Percentiles rank a stretch among this genome's conserved stretches.
Evolutionary conservation across 1,140 invertebrate species (phyloP).

Genomic region (Gryllus bimaculatus): DNA sequence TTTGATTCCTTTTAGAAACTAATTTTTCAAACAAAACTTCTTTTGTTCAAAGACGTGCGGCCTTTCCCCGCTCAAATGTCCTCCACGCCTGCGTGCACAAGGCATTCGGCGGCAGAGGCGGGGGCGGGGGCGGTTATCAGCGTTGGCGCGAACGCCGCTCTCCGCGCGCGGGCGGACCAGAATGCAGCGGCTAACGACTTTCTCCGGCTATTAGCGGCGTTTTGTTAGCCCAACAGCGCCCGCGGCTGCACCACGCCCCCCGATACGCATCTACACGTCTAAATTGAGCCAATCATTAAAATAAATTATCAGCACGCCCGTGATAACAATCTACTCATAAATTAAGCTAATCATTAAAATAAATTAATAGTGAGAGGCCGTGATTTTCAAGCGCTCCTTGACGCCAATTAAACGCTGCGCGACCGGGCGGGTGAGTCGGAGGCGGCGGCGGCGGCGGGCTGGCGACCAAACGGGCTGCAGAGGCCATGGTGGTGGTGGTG

Average conservation of each 20-base stretch:
- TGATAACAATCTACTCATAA: constrained; percentile 5
- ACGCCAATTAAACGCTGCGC: neutral
- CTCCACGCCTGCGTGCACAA: too few relatives aligned
- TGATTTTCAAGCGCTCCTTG: neutral
- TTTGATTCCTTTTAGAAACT: too few relatives aligned
- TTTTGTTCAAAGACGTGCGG: too few relatives aligned
- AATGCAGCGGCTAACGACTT: neutral
- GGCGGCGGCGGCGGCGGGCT: too few relatives aligned
- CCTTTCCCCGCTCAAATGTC: too few relatives aligned
- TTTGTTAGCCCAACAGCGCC: neutral
- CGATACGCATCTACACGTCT: constrained; percentile 3
- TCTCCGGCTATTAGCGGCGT: neutral
- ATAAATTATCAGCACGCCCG: constrained; percentile 3
- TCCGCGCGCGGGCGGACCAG: neutral
- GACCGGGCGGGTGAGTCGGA: neutral
- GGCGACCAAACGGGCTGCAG: neutral
- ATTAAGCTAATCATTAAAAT: constrained; percentile 6
- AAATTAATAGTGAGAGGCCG: constrained; percentile 1
- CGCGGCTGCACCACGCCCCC: neutral
- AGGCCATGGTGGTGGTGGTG: too few relatives aligned
- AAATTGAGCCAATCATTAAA: constrained; percentile 2
- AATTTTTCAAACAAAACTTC: too few relatives aligned
- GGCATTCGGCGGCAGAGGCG: too few relatives aligned
- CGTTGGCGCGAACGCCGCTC: neutral
- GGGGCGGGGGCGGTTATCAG: too few relatives aligned